Percentiles rank a stretch among this genome's conserved stretches.
Evolutionary conservation across 53 echinoderm and acorn worm genomes (phyloP).

Genomic region (Glandiceps talaboti): DNA sequence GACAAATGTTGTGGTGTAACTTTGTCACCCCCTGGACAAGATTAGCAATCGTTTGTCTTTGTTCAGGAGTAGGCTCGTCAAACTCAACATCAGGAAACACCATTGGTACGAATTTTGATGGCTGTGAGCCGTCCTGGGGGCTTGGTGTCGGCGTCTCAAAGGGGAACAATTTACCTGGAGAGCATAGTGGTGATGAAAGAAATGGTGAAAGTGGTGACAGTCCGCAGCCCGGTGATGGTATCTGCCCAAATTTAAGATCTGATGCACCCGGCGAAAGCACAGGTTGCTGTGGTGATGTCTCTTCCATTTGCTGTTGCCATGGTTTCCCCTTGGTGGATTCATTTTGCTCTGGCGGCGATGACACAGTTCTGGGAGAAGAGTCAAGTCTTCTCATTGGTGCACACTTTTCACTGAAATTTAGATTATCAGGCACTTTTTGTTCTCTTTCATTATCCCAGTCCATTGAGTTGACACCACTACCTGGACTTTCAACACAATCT

Average conservation of each 20-base stretch:
- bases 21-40: slow-evolving; percentile 77
- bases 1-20: slow-evolving; percentile 94
- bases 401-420: background rate
- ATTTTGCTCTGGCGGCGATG: background rate
- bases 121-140: slow-evolving; percentile 9
- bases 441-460: background rate
- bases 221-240: background rate
- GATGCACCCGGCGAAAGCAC: background rate
- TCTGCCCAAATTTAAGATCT: background rate
- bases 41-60: slow-evolving; percentile 59
- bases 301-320: background rate
- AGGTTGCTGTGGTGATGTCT: background rate
- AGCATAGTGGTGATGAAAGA: slow-evolving; percentile 29
- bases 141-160: slow-evolving; percentile 2
- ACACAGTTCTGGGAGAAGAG: background rate
- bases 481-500: background rate
- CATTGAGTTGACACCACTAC: background rate
- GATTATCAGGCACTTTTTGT: background rate
- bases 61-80: slow-evolving; percentile 76
- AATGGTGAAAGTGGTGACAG: slow-evolving; percentile 12
- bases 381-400: background rate
- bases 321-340: background rate
- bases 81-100: slow-evolving; percentile 52
- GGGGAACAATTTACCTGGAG: slow-evolving; percentile 57
- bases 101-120: background rate